Percentiles rank a stretch among this genome's conserved stretches.
phyloP scores from a whole-genome alignment of 2,888 invertebrate genomes.

The Diaphora mendica region DNA sequence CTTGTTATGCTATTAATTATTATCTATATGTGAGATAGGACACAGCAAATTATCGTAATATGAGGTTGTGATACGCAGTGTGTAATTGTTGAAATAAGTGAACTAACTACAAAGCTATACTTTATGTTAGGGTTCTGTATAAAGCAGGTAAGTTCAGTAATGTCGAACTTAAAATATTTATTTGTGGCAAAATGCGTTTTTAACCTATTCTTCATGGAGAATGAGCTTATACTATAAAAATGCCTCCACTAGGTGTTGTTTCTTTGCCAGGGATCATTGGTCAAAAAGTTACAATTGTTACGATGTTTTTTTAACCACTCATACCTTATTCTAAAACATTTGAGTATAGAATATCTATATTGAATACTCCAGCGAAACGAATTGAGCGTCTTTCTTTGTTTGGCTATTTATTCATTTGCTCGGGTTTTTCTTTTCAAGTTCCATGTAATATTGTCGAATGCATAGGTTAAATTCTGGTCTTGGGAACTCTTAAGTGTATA shows the following conservation, averaged over 20 bases:
- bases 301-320: not conserved
- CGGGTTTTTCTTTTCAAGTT: not conserved
- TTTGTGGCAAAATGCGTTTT: not conserved
- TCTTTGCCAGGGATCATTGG: not conserved
- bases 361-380: not conserved
- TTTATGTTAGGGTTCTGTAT: constrained; percentile 18
- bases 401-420: not conserved
- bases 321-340: not conserved
- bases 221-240: not conserved
- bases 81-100: constrained; percentile 48
- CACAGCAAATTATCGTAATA: constrained; percentile 34
- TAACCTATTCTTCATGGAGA: not conserved
- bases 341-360: not conserved
- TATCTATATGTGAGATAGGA: constrained; percentile 30
- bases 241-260: not conserved
- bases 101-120: constrained; percentile 30
- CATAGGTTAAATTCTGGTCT: not conserved
- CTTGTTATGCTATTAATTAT: constrained; percentile 45
- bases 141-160: not conserved
- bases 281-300: not conserved
- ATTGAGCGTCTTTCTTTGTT: not conserved
- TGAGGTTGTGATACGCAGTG: constrained; percentile 27
- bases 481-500: not conserved
- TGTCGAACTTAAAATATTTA: not conserved
- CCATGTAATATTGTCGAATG: not conserved